Base-by-base conservation (phyloP, 1,140 invertebrate species). In the Aphaenogaster floridana region DNA sequence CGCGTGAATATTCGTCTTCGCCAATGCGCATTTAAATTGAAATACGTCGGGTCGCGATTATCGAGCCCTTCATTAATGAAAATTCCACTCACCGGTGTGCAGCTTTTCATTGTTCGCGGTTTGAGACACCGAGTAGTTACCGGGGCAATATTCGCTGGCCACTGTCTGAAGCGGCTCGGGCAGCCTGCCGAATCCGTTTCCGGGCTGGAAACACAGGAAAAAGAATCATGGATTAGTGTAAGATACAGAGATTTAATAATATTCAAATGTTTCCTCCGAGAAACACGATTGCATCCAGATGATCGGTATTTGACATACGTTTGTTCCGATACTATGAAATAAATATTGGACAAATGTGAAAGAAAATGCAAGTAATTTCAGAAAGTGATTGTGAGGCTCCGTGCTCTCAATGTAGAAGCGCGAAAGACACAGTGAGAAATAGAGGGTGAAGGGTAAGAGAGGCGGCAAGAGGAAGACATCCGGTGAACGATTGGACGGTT, bases 401-500 rank as follows among this genome's bases (percentile, higher is more conserved):
- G 28, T 5, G 39, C 45, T 45, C 50, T 66, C 68, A 86, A 86
- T 86, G 48, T 77, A 86, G 85, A 86, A 84, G 54, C 80, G 69
- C 80, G 80, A 84, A 84, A 74, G 69, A 71, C 8, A 87, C 85
- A 89, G 86, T 91, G 91, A 91, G 89, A 87, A 86, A 89, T 90
- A 90, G 72, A 69, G 72, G 66, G 76, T 74, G 86, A 39, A 72
- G 85, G 83, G 77, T 80, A 80, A 89, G 88, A 66, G 86, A 88
- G 74, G 84, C 63, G 91, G 91, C 87, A 88, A 88, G 66, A 69
- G 86, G 91, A 94, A 90, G 93, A 92, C 91, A 92, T 92, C 92
- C 94, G 94, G 94, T 90, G 91, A 94, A 94, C 94, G 94, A 95
- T 95, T 95, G 94, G 94, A 93, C 94, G 92, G 94, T 94, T 95